These are phyloP conservation scores for Trematomus loennbergii DNA, from an alignment of 2,113 vertebrate species.

Conservation along the genomic window DNA sequence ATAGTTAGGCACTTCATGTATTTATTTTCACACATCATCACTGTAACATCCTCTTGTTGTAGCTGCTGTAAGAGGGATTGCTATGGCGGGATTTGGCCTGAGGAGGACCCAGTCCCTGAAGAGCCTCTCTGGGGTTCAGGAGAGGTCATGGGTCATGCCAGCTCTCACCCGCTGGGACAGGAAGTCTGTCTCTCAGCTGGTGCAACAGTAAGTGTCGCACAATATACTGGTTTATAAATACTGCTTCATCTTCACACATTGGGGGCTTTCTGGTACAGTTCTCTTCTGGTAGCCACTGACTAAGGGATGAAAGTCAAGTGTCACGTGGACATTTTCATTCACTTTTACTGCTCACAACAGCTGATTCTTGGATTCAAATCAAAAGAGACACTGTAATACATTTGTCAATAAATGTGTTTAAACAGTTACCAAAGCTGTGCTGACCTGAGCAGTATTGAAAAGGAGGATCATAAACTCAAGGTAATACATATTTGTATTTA, in stretches of 20 bases:
- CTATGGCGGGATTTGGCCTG: constrained; percentile 76
- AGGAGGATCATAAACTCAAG: constrained; percentile 71
- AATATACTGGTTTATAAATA: neutral
- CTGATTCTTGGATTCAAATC: neutral
- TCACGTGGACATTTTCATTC: neutral
- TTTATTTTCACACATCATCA: neutral
- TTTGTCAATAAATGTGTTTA: constrained; percentile 28
- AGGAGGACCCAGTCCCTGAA: constrained; percentile 81
- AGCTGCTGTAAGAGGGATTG: constrained; percentile 42
- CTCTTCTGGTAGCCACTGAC: neutral
- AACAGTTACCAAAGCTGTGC: constrained; percentile 86
- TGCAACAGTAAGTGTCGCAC: constrained; percentile 82
- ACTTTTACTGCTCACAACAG: neutral
- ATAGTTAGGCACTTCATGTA: no score
- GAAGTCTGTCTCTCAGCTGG: constrained; percentile 86
- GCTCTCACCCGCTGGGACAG: constrained; percentile 62
- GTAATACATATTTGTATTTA: constrained; percentile 56
- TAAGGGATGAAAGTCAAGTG: neutral
- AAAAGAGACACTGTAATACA: neutral
- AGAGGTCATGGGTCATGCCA: constrained; percentile 64
- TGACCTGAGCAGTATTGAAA: constrained; percentile 65
- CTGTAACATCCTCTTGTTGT: neutral
- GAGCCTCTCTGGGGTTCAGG: constrained; percentile 67
- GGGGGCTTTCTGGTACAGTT: neutral
- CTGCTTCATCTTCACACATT: neutral